Conservation (phyloP, 1,140 invertebrate species). For the Trichonephila clavipes region DNA sequence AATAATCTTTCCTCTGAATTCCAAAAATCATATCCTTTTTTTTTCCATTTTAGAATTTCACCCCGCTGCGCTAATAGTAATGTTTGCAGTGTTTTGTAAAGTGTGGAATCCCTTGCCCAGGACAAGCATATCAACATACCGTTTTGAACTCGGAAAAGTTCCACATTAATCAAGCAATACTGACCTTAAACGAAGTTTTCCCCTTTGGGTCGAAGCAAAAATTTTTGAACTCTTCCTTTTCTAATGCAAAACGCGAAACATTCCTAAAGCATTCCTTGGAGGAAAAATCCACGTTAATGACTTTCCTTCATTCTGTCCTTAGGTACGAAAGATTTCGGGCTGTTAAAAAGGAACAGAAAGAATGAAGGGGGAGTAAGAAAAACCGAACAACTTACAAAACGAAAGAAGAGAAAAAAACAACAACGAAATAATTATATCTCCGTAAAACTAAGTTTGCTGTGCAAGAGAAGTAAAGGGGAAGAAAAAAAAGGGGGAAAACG, state of each 20-base stretch:
- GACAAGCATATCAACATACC: not conserved
- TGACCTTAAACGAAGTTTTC: constrained; percentile 30
- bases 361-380: constrained; percentile 15
- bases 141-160: not conserved
- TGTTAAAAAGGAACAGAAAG: constrained; percentile 34
- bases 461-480: constrained; percentile 3
- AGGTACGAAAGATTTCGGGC: constrained; percentile 68
- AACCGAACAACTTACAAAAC: constrained; percentile 63
- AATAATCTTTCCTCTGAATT: too few species aligned
- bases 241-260: constrained; percentile 69
- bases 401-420: constrained; percentile 54
- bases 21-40: too few species aligned
- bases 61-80: not conserved
- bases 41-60: not conserved
- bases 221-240: constrained; percentile 33
- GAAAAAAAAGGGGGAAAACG: constrained; percentile 40
- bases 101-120: not conserved
- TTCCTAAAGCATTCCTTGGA: constrained; percentile 65
- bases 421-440: constrained; percentile 73
- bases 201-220: constrained; percentile 43
- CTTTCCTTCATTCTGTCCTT: constrained; percentile 59
- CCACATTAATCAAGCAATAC: constrained; percentile 18
- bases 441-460: constrained; percentile 68
- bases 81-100: not conserved
- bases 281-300: constrained; percentile 74